Conservation (phyloP, 2,113 vertebrate genomes). For the Lanius collurio region DNA sequence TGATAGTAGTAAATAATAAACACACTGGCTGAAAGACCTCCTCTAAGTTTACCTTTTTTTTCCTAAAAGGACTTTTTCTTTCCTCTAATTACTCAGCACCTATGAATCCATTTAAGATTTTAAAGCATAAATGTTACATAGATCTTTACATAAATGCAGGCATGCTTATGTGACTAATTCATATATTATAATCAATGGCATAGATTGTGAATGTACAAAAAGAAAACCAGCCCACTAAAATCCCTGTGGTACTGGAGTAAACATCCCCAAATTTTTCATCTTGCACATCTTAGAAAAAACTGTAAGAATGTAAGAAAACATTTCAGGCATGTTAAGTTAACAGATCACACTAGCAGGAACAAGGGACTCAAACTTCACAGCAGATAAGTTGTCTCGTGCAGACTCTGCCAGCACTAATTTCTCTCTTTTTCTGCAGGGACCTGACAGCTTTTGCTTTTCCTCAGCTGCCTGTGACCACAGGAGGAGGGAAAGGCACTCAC, state of each 20-base stretch:
- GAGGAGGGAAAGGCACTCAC: not conserved
- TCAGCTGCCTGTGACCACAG: not conserved
- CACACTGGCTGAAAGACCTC: not conserved
- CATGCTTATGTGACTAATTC: not conserved
- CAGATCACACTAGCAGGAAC: slow-evolving; percentile 43
- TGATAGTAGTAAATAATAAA: not conserved
- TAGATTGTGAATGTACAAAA: not conserved
- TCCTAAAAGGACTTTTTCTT: not conserved
- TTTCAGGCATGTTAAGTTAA: slow-evolving; percentile 45
- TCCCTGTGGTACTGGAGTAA: not conserved
- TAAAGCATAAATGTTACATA: not conserved
- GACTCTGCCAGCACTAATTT: slow-evolving; percentile 29
- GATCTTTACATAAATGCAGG: not conserved
- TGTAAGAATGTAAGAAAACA: slow-evolving; percentile 43
- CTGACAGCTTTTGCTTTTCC: not conserved
- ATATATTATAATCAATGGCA: accelerated
- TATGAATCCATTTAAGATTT: not conserved
- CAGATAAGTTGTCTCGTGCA: not conserved
- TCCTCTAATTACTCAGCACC: not conserved
- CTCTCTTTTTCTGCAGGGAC: slow-evolving; percentile 17
- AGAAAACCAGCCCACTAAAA: not conserved
- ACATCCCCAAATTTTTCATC: not conserved
- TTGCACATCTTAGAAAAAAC: not conserved
- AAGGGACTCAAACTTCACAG: slow-evolving; percentile 24
- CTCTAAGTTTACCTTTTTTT: not conserved